phyloP scores from a whole-genome alignment of 2,888 invertebrate species.

The Nephrotoma appendiculata region DNA sequence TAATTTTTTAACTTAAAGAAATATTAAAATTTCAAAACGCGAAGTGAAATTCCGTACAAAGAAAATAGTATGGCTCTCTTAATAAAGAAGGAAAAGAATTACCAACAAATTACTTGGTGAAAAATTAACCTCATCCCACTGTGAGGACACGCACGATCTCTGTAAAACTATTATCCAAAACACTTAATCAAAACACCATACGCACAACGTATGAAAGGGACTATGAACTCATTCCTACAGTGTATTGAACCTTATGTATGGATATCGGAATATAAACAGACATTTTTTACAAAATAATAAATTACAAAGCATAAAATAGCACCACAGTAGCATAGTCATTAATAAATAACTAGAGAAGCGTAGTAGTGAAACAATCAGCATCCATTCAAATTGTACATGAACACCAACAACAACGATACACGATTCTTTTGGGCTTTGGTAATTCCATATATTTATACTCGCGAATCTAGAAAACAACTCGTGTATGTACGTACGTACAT shows the following conservation, averaged over 20 bases:
- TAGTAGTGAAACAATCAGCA: neutral
- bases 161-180: too few relatives aligned
- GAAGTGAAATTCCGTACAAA: too few relatives aligned
- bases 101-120: too few relatives aligned
- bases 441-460: neutral
- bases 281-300: neutral
- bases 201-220: neutral
- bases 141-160: too few relatives aligned
- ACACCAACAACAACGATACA: neutral
- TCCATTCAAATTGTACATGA: neutral
- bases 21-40: too few relatives aligned
- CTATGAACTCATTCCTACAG: neutral
- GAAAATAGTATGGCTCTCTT: too few relatives aligned
- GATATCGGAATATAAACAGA: neutral
- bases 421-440: neutral
- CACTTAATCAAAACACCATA: too few relatives aligned
- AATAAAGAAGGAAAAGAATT: too few relatives aligned
- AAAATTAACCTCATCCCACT: too few relatives aligned
- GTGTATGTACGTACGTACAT: neutral
- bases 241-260: neutral
- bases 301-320: neutral
- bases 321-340: neutral
- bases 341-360: neutral
- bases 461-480: too few relatives aligned
- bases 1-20: too few relatives aligned